Percentiles rank a stretch among this genome's conserved stretches.
Conservation (phyloP, 2,113 vertebrate genomes). For the Motacilla tschutschensis region DNA sequence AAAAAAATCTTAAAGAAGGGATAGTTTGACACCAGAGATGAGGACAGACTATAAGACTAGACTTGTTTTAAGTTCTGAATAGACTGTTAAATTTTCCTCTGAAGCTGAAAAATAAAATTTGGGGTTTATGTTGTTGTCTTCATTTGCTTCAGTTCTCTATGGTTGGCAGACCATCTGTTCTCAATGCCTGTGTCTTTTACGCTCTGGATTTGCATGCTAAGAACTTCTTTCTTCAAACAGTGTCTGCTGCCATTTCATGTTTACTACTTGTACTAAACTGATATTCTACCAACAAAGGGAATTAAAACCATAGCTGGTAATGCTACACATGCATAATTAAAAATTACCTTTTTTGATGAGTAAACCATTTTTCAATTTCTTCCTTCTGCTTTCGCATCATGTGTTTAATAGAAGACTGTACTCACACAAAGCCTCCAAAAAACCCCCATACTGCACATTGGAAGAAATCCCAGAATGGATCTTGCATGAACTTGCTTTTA, state of each 20-base stretch:
- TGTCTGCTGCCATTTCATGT: not conserved
- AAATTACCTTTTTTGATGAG: not conserved
- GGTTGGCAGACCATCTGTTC: conserved; percentile 30
- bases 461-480: not conserved
- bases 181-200: not conserved
- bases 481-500: not conserved
- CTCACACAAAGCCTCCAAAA: not conserved
- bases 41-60: not conserved
- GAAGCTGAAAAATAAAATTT: conserved; percentile 14
- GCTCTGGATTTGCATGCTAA: not conserved
- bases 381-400: not conserved
- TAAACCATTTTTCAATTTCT: not conserved
- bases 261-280: not conserved
- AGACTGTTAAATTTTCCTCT: not conserved
- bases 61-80: not conserved
- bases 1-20: not conserved
- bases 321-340: not conserved
- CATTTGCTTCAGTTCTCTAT: not conserved
- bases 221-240: not conserved
- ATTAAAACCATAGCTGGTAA: not conserved
- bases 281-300: not conserved
- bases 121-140: conserved; percentile 3
- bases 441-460: rapidly evolving
- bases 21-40: not conserved
- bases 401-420: rapidly evolving